phyloP scores from a whole-genome alignment of 2,113 vertebrate genomes.

The Pygathrix nemaeus region DNA sequence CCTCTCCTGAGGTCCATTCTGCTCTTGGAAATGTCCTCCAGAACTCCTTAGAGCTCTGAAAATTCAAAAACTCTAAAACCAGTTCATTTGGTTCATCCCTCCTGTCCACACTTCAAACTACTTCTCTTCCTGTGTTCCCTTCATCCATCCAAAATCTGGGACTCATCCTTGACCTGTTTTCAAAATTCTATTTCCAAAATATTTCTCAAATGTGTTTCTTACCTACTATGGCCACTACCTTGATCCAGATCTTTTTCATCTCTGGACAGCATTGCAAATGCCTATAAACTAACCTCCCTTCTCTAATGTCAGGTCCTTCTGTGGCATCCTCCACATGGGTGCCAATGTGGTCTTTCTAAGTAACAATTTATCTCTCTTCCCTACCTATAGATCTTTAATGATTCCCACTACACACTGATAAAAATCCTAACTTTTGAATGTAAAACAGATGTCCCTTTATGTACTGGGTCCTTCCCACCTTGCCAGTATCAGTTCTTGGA shows the following conservation, averaged over 20 bases:
- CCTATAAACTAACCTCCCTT: not conserved
- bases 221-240: not conserved
- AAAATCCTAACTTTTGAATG: not conserved
- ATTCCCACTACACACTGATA: not conserved
- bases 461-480: not conserved
- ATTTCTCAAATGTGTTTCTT: not conserved
- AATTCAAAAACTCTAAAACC: not conserved
- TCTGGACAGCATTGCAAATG: not conserved
- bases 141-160: not conserved
- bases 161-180: not conserved
- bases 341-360: not conserved
- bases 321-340: not conserved
- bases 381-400: not conserved
- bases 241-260: not conserved
- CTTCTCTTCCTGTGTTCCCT: not conserved
- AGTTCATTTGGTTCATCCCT: not conserved
- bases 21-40: not conserved
- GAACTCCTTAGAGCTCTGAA: not conserved
- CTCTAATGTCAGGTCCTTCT: not conserved
- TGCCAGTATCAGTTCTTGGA: not conserved
- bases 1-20: not conserved
- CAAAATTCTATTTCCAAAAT: constrained; percentile 6
- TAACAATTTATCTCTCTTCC: not conserved
- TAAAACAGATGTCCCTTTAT: not conserved
- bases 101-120: not conserved